phyloP scores from a whole-genome alignment of 2,113 vertebrate species.

The Colistium nudipinnis region DNA sequence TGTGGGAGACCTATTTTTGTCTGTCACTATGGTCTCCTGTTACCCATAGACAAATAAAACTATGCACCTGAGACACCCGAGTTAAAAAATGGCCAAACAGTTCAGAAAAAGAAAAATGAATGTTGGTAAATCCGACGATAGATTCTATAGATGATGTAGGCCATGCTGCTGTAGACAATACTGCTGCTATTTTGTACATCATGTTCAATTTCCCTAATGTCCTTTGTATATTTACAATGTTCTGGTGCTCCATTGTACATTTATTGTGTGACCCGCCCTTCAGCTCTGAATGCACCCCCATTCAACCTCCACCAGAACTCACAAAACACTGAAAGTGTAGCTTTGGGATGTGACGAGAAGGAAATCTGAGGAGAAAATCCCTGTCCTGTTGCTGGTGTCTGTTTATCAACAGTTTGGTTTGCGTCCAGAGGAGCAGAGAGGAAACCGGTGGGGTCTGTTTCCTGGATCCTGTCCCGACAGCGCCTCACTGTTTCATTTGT shows the following conservation, averaged over 20 bases:
- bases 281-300: background rate
- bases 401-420: slow-evolving; percentile 27
- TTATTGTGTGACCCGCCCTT: background rate
- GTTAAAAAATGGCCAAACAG: no score
- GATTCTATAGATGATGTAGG: background rate
- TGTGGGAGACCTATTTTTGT: slow-evolving; percentile 43
- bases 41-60: slow-evolving; percentile 18
- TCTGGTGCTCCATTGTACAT: background rate
- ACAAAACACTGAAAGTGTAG: background rate
- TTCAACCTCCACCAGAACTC: background rate
- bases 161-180: background rate
- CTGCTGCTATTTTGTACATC: background rate
- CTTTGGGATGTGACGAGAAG: background rate
- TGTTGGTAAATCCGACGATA: no score
- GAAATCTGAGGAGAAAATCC: background rate
- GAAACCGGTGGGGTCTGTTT: slow-evolving; percentile 62
- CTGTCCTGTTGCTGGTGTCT: background rate
- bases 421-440: slow-evolving; percentile 30
- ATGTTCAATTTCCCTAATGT: background rate
- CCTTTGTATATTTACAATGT: background rate
- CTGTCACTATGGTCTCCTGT: slow-evolving; percentile 44
- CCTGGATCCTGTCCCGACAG: slow-evolving; percentile 56
- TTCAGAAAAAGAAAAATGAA: no score
- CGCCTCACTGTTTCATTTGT: slow-evolving; percentile 13
- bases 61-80: slow-evolving; percentile 8